Evolutionary conservation across 2,888 invertebrate genomes (phyloP), one percentile per base, ranked within the genome.

Genomic region (Chymomyza procnemis): DNA sequence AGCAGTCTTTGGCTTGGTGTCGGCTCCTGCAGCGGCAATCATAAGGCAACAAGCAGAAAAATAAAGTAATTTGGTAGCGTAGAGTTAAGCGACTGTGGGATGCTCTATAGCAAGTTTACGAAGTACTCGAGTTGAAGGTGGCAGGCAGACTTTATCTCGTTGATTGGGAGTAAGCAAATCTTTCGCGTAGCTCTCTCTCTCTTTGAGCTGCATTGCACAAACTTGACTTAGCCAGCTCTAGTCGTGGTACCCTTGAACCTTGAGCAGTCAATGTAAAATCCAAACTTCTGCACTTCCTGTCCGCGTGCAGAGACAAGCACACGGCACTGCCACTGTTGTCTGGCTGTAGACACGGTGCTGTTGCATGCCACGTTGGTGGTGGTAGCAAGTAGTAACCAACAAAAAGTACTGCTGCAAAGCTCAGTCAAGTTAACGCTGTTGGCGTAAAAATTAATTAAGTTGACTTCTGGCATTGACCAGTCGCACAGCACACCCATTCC

Each of bases 381-480:
- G 3, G 34, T 14, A 41, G 34, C 34, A 12, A 41, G 34, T 46
- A 64, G 66, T 30, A 18, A 57, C 21, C 16, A 55, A 21, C 26
- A 18, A 30, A n/a, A 12, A 54, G 26, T 12, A n/a, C n/a, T n/a
- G n/a, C n/a, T n/a, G 12, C 50, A 57, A 22, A 46, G 62, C 47
- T 18, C 34, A 18, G 62, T 52, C 61, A 46, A 62, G 57, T 52
- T 46, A 50, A 50, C 52, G 83, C 84, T 85, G 71, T 26, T 69
- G 76, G 88, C 77, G 72, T 61, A 70, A 68, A 84, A 84, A 87
- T 88, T 84, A 84, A 84, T 84, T 84, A 84, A 84, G 87, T 84
- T 87, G 88, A 87, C 84, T 84, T 88, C 88, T 84, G 88, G 87
- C 84, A 87, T 76, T 86, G 87, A 76, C 83, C 73, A 67, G 61